Conservation (phyloP, 2,888 invertebrate species). For the Dynastes grantii region DNA sequence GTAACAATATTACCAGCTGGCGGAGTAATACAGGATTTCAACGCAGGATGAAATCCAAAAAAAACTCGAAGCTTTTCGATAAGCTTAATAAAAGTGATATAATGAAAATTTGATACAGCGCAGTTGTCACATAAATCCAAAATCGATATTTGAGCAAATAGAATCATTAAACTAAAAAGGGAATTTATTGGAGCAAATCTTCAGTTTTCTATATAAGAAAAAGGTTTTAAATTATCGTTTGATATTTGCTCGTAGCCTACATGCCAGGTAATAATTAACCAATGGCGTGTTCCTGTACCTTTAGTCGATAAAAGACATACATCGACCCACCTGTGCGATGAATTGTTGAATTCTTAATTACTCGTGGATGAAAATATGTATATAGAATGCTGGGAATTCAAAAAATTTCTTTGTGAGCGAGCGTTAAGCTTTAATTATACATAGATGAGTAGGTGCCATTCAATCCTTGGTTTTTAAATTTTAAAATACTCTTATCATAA, state of each 20-base stretch:
- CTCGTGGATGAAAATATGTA: conserved; percentile 12
- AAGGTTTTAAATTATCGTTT: conserved; percentile 58
- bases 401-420: not conserved
- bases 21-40: not conserved
- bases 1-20: not conserved
- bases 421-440: no score
- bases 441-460: no score
- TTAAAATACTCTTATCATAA: no score
- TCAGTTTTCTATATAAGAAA: conserved; percentile 54
- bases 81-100: conserved; percentile 19
- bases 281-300: conserved; percentile 55
- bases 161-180: conserved; percentile 53
- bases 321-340: conserved; percentile 12
- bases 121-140: conserved; percentile 7
- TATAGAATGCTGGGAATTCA: not conserved
- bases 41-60: not conserved
- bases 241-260: conserved; percentile 57
- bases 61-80: conserved; percentile 11
- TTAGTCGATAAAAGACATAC: no score
- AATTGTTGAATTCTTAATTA: conserved; percentile 21
- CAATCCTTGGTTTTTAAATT: no score
- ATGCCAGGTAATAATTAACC: conserved; percentile 60
- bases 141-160: conserved; percentile 44
- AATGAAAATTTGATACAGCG: conserved; percentile 32
- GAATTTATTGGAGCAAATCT: conserved; percentile 49